Conservation (phyloP, 2,797 vertebrate genomes). For the Adrianichthys oophorus region DNA sequence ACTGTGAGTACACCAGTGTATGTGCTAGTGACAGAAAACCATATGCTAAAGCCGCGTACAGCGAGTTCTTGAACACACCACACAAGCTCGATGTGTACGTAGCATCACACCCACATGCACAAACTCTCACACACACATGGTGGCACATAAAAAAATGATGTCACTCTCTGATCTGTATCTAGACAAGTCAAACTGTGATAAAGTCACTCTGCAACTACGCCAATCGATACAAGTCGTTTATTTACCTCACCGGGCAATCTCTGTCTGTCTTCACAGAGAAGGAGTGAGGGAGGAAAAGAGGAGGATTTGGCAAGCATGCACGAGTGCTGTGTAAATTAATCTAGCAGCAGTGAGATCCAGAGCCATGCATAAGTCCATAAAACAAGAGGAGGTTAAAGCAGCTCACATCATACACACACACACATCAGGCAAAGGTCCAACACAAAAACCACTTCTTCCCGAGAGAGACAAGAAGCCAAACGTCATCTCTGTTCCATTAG, state of each 20-base stretch:
- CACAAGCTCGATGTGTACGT: no score
- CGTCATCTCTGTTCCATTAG: constrained; percentile 68
- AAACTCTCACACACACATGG: constrained; percentile 31
- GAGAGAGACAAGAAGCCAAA: constrained; percentile 57
- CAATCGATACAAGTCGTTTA: constrained; percentile 84
- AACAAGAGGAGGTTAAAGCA: constrained; percentile 77
- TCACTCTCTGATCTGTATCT: constrained; percentile 77
- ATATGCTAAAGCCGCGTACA: no score
- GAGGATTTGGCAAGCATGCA: constrained; percentile 68
- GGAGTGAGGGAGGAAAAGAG: constrained; percentile 27
- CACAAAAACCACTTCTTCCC: constrained; percentile 67
- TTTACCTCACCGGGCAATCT: constrained; percentile 79
- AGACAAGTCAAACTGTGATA: constrained; percentile 81
- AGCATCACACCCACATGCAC: constrained; percentile 18
- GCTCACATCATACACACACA: constrained; percentile 64
- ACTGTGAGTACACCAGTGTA: no score
- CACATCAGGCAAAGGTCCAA: constrained; percentile 67
- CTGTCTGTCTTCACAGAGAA: constrained; percentile 68
- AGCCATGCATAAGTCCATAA: constrained; percentile 79
- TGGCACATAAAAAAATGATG: constrained; percentile 57
- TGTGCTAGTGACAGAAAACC: no score
- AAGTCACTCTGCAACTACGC: constrained; percentile 80
- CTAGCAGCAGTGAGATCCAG: constrained; percentile 72
- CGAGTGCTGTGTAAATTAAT: constrained; percentile 80
- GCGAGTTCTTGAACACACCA: no score